phyloP scores from a whole-genome alignment of 2,113 vertebrate species.

The Pardalotus punctatus region DNA sequence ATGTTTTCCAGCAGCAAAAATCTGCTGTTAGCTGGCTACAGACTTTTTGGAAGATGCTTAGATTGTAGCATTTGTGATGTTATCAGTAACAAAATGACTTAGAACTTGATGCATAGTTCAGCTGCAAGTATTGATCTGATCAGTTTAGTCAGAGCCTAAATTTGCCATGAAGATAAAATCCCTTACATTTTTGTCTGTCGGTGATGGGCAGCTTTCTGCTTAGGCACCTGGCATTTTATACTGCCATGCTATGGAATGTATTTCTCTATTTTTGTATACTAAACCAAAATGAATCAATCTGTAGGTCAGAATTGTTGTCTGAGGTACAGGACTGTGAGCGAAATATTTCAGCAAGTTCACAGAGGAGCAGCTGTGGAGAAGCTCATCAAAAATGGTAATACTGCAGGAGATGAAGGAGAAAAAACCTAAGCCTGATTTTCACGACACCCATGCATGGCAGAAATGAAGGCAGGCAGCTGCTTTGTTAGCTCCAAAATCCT shows the following conservation, averaged over 20 bases:
- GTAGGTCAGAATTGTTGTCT: not conserved
- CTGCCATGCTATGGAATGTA: not conserved
- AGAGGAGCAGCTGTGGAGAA: not conserved
- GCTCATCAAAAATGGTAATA: not conserved
- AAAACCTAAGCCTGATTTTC: not conserved
- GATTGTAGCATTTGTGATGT: not conserved
- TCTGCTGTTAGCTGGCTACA: not conserved
- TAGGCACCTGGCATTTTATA: not conserved
- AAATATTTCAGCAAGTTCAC: not conserved
- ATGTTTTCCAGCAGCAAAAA: not conserved
- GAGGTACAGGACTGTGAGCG: not conserved
- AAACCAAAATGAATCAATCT: too few species aligned
- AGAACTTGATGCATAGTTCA: not conserved
- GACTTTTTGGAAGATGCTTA: not conserved
- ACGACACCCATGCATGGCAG: not conserved
- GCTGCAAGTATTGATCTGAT: not conserved
- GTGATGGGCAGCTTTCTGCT: not conserved
- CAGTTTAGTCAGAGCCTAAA: not conserved
- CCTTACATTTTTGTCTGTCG: fast-evolving
- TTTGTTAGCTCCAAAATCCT: not conserved
- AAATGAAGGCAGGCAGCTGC: not conserved
- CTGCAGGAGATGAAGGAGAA: not conserved
- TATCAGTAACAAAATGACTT: not conserved
- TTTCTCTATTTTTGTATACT: not conserved
- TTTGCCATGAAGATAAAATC: not conserved